A percentile compares a stretch with the other conserved stretches of the same genome.
phyloP scores from a whole-genome alignment of 1,140 invertebrate species.

The Tigriopus japonicus region DNA sequence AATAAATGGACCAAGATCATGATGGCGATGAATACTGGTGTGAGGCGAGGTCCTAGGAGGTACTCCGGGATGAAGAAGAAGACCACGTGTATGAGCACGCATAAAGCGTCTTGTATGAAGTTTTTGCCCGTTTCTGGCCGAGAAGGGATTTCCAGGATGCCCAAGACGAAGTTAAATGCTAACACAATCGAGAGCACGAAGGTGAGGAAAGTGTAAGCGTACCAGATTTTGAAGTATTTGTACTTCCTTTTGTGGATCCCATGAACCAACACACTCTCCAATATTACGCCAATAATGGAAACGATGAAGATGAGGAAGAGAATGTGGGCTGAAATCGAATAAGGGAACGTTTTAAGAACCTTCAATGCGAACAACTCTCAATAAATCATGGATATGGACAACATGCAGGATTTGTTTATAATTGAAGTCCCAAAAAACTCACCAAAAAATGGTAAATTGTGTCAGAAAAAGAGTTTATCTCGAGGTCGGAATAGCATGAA shows the following conservation, averaged over 20 bases:
- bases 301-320: not conserved
- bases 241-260: not conserved
- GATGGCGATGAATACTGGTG: not conserved
- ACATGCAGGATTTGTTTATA: no score
- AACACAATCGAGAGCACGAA: not conserved
- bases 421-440: no score
- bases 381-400: no score
- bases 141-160: not conserved
- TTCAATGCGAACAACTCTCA: no score
- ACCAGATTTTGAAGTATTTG: not conserved
- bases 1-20: not conserved
- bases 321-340: not conserved
- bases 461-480: no score
- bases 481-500: no score
- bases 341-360: no score
- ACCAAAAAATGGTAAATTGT: no score
- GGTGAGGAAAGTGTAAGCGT: not conserved
- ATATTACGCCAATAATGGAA: not conserved
- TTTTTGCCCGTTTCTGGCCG: not conserved
- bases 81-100: not conserved
- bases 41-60: not conserved
- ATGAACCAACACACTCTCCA: not conserved
- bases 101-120: not conserved
- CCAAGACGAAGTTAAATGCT: not conserved
- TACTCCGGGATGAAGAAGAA: conserved; percentile 1